These are phyloP conservation scores for Pachyuromys duprasi DNA, from an alignment of 2,797 vertebrate genomes.

Conservation along the genomic window DNA sequence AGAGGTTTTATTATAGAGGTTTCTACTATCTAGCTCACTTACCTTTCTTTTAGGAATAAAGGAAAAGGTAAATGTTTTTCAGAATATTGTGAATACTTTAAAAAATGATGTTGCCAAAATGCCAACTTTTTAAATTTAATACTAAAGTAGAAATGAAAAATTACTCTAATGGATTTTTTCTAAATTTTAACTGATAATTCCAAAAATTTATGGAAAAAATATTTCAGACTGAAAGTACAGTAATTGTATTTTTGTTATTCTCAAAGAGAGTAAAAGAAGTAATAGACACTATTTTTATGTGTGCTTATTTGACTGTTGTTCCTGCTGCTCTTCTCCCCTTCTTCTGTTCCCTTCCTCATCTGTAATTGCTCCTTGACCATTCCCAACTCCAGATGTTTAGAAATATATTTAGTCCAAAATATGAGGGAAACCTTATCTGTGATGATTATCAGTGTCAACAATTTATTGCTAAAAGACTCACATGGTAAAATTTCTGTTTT, in stretches of 20 bases:
- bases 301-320: neutral
- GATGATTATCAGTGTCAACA: conserved; percentile 5
- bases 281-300: neutral
- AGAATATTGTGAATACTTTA: neutral
- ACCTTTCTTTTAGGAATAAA: neutral
- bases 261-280: conserved; percentile 23
- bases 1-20: conserved; percentile 16
- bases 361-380: neutral
- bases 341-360: neutral
- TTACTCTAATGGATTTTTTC: neutral
- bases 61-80: conserved; percentile 6
- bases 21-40: conserved; percentile 24
- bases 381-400: neutral
- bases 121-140: conserved; percentile 26
- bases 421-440: neutral
- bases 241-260: conserved; percentile 45
- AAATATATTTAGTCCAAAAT: conserved; percentile 53
- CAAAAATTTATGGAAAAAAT: conserved; percentile 39
- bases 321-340: neutral
- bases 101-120: neutral
- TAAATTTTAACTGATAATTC: conserved; percentile 8
- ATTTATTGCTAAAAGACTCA: neutral
- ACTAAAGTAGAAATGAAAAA: neutral
- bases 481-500: conserved; percentile 24
- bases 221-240: conserved; percentile 17